A percentile compares a stretch with the other conserved stretches of the same genome.
phyloP scores from a whole-genome alignment of 2,113 vertebrate species.

The Limanda limanda region DNA sequence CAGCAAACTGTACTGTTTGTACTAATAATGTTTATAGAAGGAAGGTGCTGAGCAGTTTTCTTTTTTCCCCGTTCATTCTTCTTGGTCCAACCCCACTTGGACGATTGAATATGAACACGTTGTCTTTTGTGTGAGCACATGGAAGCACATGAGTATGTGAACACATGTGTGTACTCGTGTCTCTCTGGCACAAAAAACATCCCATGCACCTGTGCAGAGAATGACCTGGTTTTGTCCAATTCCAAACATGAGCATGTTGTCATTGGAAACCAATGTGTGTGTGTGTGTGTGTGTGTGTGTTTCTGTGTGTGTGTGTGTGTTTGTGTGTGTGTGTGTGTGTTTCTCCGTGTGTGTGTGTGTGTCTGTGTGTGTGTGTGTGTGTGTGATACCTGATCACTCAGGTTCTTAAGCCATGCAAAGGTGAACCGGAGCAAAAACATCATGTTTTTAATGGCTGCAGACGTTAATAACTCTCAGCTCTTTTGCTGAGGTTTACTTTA shows the following conservation, averaged over 20 bases:
- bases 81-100: neutral
- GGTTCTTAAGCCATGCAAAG: slow-evolving; percentile 6
- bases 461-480: slow-evolving; percentile 14
- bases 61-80: too few species aligned
- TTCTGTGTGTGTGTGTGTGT: slow-evolving; percentile 4
- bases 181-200: neutral
- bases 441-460: neutral
- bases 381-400: slow-evolving; percentile 17
- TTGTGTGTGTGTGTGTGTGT: slow-evolving; percentile 10
- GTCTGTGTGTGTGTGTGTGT: slow-evolving; percentile 2
- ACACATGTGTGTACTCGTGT: neutral
- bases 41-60: neutral
- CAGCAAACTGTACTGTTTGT: slow-evolving; percentile 13
- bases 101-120: neutral
- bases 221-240: slow-evolving; percentile 30
- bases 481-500: neutral
- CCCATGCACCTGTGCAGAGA: slow-evolving; percentile 34
- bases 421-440: slow-evolving; percentile 4
- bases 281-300: neutral
- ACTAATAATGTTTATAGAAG: slow-evolving; percentile 23
- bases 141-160: neutral
- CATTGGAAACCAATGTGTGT: slow-evolving; percentile 39
- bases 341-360: slow-evolving; percentile 1
- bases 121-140: slow-evolving; percentile 22
- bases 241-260: slow-evolving; percentile 50